Evolutionary conservation across 2,113 vertebrate species (phyloP), one percentile per base, ranked within the genome.

Genomic region (Amia ocellicauda): DNA sequence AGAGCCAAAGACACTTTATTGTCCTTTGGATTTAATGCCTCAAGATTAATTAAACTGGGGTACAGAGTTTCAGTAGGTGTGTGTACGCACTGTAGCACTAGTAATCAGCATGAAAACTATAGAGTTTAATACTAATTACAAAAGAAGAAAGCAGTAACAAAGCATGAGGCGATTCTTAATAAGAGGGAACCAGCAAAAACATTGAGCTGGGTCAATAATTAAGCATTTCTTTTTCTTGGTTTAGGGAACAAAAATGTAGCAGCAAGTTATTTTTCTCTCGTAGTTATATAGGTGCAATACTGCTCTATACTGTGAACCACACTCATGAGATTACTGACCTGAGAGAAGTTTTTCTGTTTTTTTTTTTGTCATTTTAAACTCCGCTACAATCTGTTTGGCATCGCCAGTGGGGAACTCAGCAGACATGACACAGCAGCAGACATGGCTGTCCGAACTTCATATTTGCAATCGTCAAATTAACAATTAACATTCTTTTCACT

Each of bases 51-150:
- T 5, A 36, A 36, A 58, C 68, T 64, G 62, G 64, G 65, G 70
- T 61, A 22, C 70, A 74, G 62, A 69, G 71, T 57, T 64, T 74
- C 61, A 68, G 64, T 87, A 82, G 80, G 51, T 53, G 20, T 8
- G 51, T 50, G 1, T 50, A 7, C 78, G 77, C 56, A 57, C 80
- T 75, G 83, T 85, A 86, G 84, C 83, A 75, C 81, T 86, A 89
- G 83, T 73, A 72, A 65, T 80, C 62, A 49, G 79, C 84, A 85
- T 86, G 85, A 79, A 49, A 69, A 45, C 69, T 72, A 45, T 78
- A 75, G 74, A 83, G 73, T 69, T 73, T 68, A 67, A 56, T 51
- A 59, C 26, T 42, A 69, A 69, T 68, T 71, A 50, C 26, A 70
- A 78, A 77, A 76, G 68, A 70, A 77, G 75, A 77, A 83, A 76